A percentile compares a stretch with the other conserved stretches of the same genome.
These are phyloP conservation scores for Ommatoiulus sabulosus DNA, from an alignment of 2,888 invertebrate genomes.

Conservation along the genomic window DNA sequence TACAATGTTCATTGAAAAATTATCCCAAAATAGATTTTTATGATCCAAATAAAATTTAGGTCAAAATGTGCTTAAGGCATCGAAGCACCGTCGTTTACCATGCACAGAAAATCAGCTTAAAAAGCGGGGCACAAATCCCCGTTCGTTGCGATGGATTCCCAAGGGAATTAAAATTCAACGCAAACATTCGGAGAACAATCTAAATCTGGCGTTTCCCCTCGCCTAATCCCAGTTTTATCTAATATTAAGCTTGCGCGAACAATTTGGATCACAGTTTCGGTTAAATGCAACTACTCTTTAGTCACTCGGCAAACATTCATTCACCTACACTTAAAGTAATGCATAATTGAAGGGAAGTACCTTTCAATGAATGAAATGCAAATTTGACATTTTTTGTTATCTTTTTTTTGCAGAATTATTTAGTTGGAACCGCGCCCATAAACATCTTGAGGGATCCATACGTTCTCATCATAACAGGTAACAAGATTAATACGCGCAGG, in stretches of 20 bases:
- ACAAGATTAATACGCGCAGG: conserved; percentile 45
- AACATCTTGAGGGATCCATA: conserved; percentile 74
- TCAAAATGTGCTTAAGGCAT: not conserved
- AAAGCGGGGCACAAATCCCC: not conserved
- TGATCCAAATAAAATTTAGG: no score
- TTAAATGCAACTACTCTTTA: not conserved
- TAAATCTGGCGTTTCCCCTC: not conserved
- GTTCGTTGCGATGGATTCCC: not conserved
- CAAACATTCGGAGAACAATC: not conserved
- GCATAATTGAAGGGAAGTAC: no score
- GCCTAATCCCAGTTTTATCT: not conserved
- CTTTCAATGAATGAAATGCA: not conserved
- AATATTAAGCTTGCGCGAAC: not conserved
- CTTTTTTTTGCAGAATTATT: conserved; percentile 51
- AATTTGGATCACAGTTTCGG: not conserved
- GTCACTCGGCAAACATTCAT: not conserved
- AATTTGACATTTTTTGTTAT: conserved; percentile 54
- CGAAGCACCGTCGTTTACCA: not conserved
- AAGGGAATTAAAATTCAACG: not conserved
- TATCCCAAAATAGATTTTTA: no score
- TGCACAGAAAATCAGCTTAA: not conserved
- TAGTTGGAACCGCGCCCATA: conserved; percentile 63
- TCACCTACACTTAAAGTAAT: not conserved
- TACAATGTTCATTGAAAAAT: no score
- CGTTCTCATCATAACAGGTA: conserved; percentile 69